Percentiles rank a stretch among this genome's conserved stretches.
Conservation (phyloP, 2,797 vertebrate genomes). For the Chelonia mydas region DNA sequence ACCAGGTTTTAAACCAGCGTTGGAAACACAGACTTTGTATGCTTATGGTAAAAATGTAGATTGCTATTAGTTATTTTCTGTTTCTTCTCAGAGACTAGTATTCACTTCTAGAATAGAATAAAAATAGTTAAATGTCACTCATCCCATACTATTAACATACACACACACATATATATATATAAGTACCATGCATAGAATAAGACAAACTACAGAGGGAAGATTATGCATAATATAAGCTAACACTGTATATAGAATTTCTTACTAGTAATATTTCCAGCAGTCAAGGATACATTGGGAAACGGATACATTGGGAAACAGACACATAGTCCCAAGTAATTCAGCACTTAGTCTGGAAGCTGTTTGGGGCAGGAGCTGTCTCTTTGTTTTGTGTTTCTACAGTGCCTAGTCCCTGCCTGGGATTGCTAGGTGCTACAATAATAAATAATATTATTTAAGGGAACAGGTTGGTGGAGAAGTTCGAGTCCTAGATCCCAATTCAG, state of each 20-base stretch:
- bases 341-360: no score
- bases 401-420: no score
- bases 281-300: background rate
- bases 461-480: background rate
- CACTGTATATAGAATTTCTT: conserved; percentile 4
- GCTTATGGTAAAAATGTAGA: accelerated
- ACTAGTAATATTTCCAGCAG: background rate
- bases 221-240: background rate
- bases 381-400: background rate
- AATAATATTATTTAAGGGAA: background rate
- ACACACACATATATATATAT: no score
- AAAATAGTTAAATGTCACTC: background rate
- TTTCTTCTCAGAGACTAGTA: background rate
- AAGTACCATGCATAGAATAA: background rate
- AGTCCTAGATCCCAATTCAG: background rate
- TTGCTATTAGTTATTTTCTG: background rate
- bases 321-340: background rate
- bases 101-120: background rate
- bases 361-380: no score
- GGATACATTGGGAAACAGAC: background rate
- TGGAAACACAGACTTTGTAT: background rate
- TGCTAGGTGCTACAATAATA: no score
- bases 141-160: background rate
- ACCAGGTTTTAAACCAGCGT: background rate
- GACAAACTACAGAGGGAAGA: background rate